phyloP scores from a whole-genome alignment of 2,797 vertebrate genomes.

The Poeciliopsis paucimaculata region DNA sequence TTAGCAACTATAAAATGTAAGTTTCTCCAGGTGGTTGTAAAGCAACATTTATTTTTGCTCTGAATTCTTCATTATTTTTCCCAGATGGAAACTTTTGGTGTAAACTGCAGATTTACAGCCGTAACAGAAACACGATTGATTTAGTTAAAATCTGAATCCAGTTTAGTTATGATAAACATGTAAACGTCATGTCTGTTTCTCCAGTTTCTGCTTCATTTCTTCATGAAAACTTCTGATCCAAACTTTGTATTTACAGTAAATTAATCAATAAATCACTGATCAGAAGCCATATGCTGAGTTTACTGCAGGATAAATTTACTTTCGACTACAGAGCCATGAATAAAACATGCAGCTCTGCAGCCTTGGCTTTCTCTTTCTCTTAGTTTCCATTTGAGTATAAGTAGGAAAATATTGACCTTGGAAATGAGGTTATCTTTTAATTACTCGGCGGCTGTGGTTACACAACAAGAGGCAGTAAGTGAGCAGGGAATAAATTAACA shows the following conservation, averaged over 20 bases:
- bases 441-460: conserved; percentile 58
- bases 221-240: neutral
- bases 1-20: no score
- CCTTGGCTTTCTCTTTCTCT: conserved; percentile 34
- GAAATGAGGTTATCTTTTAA: conserved; percentile 66
- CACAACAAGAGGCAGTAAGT: conserved; percentile 51
- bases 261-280: conserved; percentile 35
- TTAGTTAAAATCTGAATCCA: no score
- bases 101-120: no score
- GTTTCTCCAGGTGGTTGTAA: no score
- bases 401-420: conserved; percentile 60
- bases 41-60: no score
- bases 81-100: no score
- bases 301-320: conserved; percentile 43
- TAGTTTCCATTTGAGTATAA: conserved; percentile 49
- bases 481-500: conserved; percentile 59
- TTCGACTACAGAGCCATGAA: conserved; percentile 47
- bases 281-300: conserved; percentile 16
- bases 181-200: neutral
- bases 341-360: conserved; percentile 43
- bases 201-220: neutral
- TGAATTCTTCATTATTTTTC: neutral
- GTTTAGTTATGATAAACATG: neutral
- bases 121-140: no score
- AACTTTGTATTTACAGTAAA: conserved; percentile 8